Base-by-base conservation (phyloP, 2,113 vertebrate genomes). In the Brachionichthys hirsutus region DNA sequence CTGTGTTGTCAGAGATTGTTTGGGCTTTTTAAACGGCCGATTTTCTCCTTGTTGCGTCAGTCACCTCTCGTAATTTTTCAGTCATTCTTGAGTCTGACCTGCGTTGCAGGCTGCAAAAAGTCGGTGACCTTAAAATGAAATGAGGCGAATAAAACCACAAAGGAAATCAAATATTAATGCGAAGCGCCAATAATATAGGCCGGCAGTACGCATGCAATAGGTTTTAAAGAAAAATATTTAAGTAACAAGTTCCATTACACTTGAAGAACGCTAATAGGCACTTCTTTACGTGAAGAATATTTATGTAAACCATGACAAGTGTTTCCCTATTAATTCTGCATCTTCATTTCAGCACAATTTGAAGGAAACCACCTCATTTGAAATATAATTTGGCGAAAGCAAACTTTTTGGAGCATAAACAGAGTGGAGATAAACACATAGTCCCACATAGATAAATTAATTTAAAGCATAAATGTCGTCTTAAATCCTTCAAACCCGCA, bases 1-100 rank as follows among this genome's bases (percentile, higher is more conserved):
- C 74, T 78, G 82, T 88, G 84, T 89, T 88, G 86, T 85, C 78
- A 73, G 77, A 84, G 83, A 89, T 88, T 89, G 84, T 90, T 90
- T 85, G 78, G 82, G 85, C 88, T 88, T 80, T 84, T 85, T 88
- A 87, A 89, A 87, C 77, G 77, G 73, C 57, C 63, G 47, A 80
- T 87, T 89, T 85, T 84, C 84, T 85, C 81, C 80, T 83, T 71
- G 77, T 87, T 89, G 83, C 83, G 48, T 86, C 82, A 85, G 87
- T 85, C 80, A 87, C 78, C 70, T 83, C 56, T 38, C 49, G 83
- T 77, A 66, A 87, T 73, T 86, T 82, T 65, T 82, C 63, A 77
- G 72, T 84, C 79, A 73, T 34, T 74, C 66, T 62, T 24, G 45
- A 65, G 75, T 30, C 42, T 13, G 71, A 86, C 66, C 51, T 38